Base-by-base conservation (phyloP, 2,797 vertebrate genomes). In the Falco rusticolus region DNA sequence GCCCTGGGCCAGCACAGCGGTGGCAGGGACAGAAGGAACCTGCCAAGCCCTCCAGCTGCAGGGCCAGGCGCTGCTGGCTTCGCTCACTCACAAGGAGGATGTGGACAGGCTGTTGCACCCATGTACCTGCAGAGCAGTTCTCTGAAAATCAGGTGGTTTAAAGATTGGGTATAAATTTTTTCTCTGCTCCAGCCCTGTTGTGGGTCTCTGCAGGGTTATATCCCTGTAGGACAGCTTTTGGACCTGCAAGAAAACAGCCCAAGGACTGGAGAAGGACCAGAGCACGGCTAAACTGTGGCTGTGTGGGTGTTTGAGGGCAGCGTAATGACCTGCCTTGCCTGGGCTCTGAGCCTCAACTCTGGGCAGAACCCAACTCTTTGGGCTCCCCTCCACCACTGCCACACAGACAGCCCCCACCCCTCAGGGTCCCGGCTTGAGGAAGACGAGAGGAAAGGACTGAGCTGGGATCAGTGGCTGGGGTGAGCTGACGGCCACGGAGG, bases 241-340 rank as follows among this genome's bases (percentile, higher is more conserved):
- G 53, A 56, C 6, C 19, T 26, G 37, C 22, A 25, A 76, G 37
- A 5, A 71, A 75, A 37, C 13, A 72, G 5, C 50, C 22, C 1
- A 2, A 66, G 65, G 61, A 60, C 45, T 78, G 72, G 33, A 75
- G 57, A 80, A 12, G 50, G 22, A 68, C 1, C 10, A 28, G 34
- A 76, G 59, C 0, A 3, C n/a, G 47, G 39, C 59, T 47, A 34
- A 56, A 75, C 17, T 0, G 0, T 9, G 60, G 64, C 31, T 0
- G 0, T 78, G 64, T 17, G 70, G 39, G 5, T 34, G 39, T 79
- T 9, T 25, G 63, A 70, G 77, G 51, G 39, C 61, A n/a, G 10
- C 0, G 5, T 4, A 31, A 80, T 17, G 41, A 6, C 24, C 47
- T 56, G 47, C 9, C n/a, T 13, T 87, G 47, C 21, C 33, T 2